A percentile compares a stretch with the other conserved stretches of the same genome.
phyloP scores from a whole-genome alignment of 2,113 vertebrate genomes.

The Clarias gariepinus region DNA sequence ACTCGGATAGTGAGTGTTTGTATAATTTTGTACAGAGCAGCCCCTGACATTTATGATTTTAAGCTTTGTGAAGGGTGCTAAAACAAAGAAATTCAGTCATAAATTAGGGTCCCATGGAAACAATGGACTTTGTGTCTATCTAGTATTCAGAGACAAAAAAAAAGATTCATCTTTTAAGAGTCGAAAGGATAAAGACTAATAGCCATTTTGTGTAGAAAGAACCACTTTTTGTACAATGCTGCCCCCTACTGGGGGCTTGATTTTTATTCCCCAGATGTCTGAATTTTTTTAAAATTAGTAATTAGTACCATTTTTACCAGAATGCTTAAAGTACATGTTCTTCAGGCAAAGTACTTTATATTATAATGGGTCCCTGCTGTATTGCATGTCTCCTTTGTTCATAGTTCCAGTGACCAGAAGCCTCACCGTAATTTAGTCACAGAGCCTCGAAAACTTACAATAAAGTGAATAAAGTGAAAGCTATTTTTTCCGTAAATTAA shows the following conservation, averaged over 20 bases:
- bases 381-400: not conserved
- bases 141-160: not conserved
- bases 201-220: not conserved
- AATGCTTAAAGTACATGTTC: not conserved
- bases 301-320: not conserved
- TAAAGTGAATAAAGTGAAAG: no score
- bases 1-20: no score
- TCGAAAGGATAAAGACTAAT: not conserved
- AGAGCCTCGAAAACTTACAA: not conserved
- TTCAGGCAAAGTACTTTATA: not conserved
- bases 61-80: not conserved
- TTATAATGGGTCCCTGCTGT: not conserved
- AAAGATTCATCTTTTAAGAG: not conserved
- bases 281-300: not conserved
- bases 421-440: not conserved
- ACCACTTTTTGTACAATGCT: not conserved
- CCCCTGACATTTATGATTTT: not conserved
- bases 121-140: not conserved
- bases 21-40: no score
- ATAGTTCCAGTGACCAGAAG: not conserved
- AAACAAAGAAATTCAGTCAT: not conserved
- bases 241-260: not conserved
- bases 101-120: not conserved
- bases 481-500: no score
- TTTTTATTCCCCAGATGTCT: no score